Evolutionary conservation across 2,888 invertebrate species (phyloP), one percentile per base, ranked within the genome.

Genomic region (Ligdia adustata): DNA sequence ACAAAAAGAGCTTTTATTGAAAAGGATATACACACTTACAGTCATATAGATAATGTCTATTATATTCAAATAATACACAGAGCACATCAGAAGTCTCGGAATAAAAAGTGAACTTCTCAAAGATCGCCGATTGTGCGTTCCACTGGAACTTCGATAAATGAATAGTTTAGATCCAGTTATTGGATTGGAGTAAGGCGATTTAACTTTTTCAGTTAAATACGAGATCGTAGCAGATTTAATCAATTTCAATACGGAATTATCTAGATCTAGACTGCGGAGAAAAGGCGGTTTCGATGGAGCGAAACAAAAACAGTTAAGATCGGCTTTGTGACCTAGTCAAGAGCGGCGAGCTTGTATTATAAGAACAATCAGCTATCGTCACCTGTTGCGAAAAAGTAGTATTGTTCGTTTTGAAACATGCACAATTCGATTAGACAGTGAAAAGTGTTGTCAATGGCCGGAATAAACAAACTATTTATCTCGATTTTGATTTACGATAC

Each of bases 101-200:
- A 9, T 4, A 34, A 28, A 29, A 34, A 34, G 22, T 29, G 14
- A 9, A 24, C 18, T 38, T 27, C n/a, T n/a, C n/a, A n/a, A n/a
- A n/a, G n/a, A n/a, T n/a, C n/a, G n/a, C n/a, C n/a, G n/a, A n/a
- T n/a, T n/a, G n/a, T 29, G 6, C 37, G 12, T 9, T 29, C 15
- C 14, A 15, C 13, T 47, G 22, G 26, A 24, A 20, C 16, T 7
- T 40, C 28, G n/a, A n/a, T n/a, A n/a, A n/a, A 26, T 29, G 12
- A 40, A 32, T 41, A 15, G 33, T 13, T 14, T 40, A 14, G 41
- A 41, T 41, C 37, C 27, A 38, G 12, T 38, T 39, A 38, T 16
- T 15, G 9, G 32, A 48, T 32, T 16, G 20, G 24, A 37, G 47
- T 43, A 33, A 40, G 40, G 16, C 1, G 14, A 9, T 2, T 28